A percentile compares a stretch with the other conserved stretches of the same genome.
These are phyloP conservation scores for Heteronetta atricapilla DNA, from an alignment of 2,113 vertebrate genomes.

Conservation along the genomic window DNA sequence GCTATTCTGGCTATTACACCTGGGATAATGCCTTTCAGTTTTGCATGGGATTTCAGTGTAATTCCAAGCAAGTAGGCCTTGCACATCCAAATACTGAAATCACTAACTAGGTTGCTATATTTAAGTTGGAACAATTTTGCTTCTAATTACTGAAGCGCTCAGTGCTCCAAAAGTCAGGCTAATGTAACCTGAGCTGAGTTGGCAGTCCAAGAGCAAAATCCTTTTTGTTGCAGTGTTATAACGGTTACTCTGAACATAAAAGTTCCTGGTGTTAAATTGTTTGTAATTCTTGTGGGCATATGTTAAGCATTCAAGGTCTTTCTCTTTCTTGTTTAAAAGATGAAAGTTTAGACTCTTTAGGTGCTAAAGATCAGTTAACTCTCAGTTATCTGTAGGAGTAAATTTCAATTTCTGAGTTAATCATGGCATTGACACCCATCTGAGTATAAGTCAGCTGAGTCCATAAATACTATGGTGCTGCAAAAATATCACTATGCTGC, in stretches of 20 bases:
- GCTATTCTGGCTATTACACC: constrained; percentile 48
- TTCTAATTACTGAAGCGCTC: constrained; percentile 42
- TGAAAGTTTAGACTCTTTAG: not conserved
- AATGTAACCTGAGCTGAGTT: constrained; percentile 2
- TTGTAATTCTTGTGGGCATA: not conserved
- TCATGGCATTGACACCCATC: not conserved
- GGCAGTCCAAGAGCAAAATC: not conserved
- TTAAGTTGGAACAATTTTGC: constrained; percentile 56
- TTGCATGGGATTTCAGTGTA: not conserved
- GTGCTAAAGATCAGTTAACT: not conserved
- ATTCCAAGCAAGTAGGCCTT: constrained; percentile 46
- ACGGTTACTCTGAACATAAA: not conserved
- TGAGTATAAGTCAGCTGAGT: not conserved
- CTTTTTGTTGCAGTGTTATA: not conserved
- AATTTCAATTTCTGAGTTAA: not conserved
- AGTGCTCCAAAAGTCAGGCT: not conserved
- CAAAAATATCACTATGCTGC: not conserved
- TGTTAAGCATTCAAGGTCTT: not conserved
- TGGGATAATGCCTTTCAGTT: constrained; percentile 49
- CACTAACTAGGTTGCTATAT: constrained; percentile 62
- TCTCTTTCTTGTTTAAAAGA: not conserved
- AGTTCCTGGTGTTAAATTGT: not conserved
- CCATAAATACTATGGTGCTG: not conserved
- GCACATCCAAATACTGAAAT: constrained; percentile 8
- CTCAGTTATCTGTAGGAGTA: not conserved